Evolutionary conservation across 2,113 vertebrate genomes (phyloP), one percentile per base, ranked within the genome.

Genomic region (Limnothrissa miodon): DNA sequence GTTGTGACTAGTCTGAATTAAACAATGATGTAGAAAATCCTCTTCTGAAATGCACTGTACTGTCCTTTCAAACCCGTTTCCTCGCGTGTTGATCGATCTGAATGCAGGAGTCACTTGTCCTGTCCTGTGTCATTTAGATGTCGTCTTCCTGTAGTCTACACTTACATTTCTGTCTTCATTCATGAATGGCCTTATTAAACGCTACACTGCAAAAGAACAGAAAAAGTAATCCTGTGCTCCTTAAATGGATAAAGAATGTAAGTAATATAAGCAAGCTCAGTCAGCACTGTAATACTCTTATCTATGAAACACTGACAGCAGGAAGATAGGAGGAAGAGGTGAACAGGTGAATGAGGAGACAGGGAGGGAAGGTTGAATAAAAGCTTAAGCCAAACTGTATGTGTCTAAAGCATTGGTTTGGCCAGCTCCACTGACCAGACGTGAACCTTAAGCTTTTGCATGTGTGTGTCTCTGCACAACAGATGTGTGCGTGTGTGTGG

Each of bases 71-170:
- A 42, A 42, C 2, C 42, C 42, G 42, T 33, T 1, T 1, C 33
- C 66, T 36, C 29, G 13, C 36, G 29, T 10, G 36, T 5, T 36
- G 66, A 0, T 13, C 11, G 62, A 70, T 70, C 62, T 29, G 11
- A 33, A 33, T 25, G 7, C 59, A 29, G 59, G n/a, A 29, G 29
- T 15, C 11, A 8, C 62, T 70, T 70, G 29, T 13, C 29, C 13
- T 74, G 66, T 74, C 29, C 25, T 70, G 15, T 74, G 66, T 74
- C 66, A 13, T 33, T 70, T 74, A 29, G 29, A 74, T 74, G 10
- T 74, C 15, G 66, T 74, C 66, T 39, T 74, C 66, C 36, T 74
- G 66, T 74, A 74, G 66, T 74, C 66, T 74, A 36, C 29, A 74
- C 11, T 36, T 33, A 33, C 13, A 74, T 25, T n/a, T 62, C 9